phyloP scores from a whole-genome alignment of 2,113 vertebrate species.

The Seriola dumerili region DNA sequence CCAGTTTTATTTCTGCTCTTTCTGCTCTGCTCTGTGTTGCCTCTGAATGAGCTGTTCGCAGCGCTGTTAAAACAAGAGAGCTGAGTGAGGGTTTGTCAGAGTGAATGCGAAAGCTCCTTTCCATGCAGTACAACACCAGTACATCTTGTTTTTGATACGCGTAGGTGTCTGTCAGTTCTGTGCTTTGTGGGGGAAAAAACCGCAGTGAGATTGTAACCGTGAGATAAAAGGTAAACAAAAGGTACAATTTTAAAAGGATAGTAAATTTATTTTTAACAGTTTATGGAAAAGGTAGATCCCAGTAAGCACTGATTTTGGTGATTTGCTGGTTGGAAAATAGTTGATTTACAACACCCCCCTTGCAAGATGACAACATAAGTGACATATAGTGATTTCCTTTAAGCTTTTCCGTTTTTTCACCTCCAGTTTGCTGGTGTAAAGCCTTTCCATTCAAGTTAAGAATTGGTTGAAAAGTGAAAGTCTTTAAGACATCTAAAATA shows the following conservation, averaged over 20 bases:
- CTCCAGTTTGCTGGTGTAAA: background rate
- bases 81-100: slow-evolving; percentile 12
- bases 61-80: slow-evolving; percentile 17
- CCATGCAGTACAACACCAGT: background rate
- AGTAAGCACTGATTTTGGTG: too few species aligned
- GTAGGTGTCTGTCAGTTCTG: background rate
- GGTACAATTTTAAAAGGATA: background rate
- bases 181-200: background rate
- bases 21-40: background rate
- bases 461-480: background rate
- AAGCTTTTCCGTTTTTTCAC: background rate
- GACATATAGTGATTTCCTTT: background rate
- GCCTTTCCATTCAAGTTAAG: background rate
- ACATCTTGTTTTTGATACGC: too few species aligned
- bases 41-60: slow-evolving; percentile 18
- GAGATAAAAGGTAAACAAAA: too few species aligned
- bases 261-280: background rate
- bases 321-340: too few species aligned
- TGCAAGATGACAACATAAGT: background rate
- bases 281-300: too few species aligned
- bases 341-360: too few species aligned
- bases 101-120: slow-evolving; percentile 24
- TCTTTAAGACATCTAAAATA: background rate
- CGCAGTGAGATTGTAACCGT: background rate
- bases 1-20: slow-evolving; percentile 12